Conservation (phyloP, 2,113 vertebrate species). For the Lepus europaeus region DNA sequence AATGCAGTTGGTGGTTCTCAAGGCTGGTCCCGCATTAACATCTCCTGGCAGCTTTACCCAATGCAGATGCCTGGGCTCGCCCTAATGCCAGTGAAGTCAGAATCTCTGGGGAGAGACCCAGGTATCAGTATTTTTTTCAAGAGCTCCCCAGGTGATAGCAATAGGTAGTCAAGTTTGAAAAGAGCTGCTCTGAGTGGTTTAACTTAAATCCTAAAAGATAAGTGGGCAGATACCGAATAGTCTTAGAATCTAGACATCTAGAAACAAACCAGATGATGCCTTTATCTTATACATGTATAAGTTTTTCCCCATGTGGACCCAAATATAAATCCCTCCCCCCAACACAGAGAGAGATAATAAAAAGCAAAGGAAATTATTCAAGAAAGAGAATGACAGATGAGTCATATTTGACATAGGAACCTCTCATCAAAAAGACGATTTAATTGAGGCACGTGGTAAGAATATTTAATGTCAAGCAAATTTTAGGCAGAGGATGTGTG, state of each 20-base stretch:
- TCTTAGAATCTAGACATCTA: slow-evolving; percentile 50
- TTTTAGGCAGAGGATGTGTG: slow-evolving; percentile 2
- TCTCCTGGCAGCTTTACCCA: not conserved
- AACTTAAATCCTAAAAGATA: slow-evolving; percentile 47
- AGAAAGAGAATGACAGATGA: not conserved
- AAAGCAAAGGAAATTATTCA: slow-evolving; percentile 52
- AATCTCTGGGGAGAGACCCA: not conserved
- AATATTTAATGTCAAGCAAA: slow-evolving; percentile 6
- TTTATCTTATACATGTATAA: slow-evolving; percentile 9
- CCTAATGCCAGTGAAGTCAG: not conserved
- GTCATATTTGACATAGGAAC: not conserved
- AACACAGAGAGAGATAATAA: not conserved
- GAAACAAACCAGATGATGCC: not conserved
- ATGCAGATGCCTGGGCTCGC: not conserved
- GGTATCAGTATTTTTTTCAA: not conserved
- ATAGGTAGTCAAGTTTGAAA: not conserved
- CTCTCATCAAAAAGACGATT: slow-evolving; percentile 36
- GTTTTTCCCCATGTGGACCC: not conserved
- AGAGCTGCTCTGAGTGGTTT: slow-evolving; percentile 27
- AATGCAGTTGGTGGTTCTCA: not conserved
- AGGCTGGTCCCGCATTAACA: not conserved
- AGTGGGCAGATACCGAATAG: not conserved
- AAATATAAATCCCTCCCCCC: not conserved
- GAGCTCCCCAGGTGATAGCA: not conserved
- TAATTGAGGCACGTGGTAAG: slow-evolving; percentile 14